phyloP scores from a whole-genome alignment of 2,888 invertebrate species.

The Pecten maximus region DNA sequence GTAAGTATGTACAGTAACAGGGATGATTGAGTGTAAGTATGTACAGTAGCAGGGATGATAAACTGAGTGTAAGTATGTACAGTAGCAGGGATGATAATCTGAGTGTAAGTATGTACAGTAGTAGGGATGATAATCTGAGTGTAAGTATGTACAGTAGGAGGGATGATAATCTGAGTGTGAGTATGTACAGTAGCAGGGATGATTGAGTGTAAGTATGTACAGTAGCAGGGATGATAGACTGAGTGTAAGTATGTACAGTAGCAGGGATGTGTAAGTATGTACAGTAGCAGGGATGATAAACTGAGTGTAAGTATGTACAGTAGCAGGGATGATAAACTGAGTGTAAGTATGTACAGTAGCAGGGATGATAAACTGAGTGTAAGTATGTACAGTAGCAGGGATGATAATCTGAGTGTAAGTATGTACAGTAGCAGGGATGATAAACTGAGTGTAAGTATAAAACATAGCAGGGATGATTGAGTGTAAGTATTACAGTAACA shows the following conservation, averaged over 20 bases:
- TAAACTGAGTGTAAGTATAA: constrained; percentile 82
- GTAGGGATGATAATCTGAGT: constrained; percentile 82
- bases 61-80: constrained; percentile 83
- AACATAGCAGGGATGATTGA: too few relatives aligned
- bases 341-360: constrained; percentile 84
- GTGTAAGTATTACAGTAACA: too few relatives aligned
- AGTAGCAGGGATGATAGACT: constrained; percentile 82
- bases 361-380: constrained; percentile 82
- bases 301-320: constrained; percentile 83
- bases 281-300: constrained; percentile 82
- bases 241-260: constrained; percentile 84
- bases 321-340: constrained; percentile 81
- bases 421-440: constrained; percentile 83
- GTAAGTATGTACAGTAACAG: constrained; percentile 83
- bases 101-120: constrained; percentile 84
- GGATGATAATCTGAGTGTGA: constrained; percentile 82
- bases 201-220: constrained; percentile 83
- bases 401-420: constrained; percentile 82
- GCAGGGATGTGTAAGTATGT: constrained; percentile 81
- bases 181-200: constrained; percentile 83
- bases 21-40: constrained; percentile 83
- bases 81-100: constrained; percentile 82
- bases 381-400: constrained; percentile 83
- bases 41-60: constrained; percentile 83
- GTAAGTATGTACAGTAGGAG: constrained; percentile 83